These are phyloP conservation scores for Chondrosia reniformis DNA, from an alignment of 37 sponge, comb jelly and placozoan species.

Conservation along the genomic window DNA sequence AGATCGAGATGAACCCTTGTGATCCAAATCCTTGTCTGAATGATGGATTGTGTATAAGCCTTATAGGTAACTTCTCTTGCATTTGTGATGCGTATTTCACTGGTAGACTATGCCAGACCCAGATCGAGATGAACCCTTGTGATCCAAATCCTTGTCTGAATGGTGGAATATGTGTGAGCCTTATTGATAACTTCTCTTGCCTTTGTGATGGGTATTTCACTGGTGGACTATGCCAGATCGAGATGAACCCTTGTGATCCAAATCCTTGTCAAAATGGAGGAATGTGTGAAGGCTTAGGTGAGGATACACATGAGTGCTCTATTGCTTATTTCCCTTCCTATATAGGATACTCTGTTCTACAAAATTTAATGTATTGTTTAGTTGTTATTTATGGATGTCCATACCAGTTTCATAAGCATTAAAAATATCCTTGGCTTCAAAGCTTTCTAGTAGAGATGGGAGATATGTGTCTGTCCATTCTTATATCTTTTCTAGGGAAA, in stretches of 20 bases:
- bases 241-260: constrained; percentile 29
- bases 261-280: constrained; percentile 60
- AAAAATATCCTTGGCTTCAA: too few species aligned
- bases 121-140: neutral
- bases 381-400: too few species aligned
- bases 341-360: too few species aligned
- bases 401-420: too few species aligned
- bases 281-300: constrained; percentile 36
- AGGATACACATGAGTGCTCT: too few species aligned
- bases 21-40: neutral
- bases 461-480: too few species aligned
- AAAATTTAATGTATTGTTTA: too few species aligned
- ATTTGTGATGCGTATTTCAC: neutral
- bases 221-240: constrained; percentile 21
- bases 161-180: neutral
- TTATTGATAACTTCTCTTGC: neutral
- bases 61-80: neutral
- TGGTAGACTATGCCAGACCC: constrained; percentile 6
- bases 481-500: too few species aligned
- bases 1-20: constrained; percentile 22
- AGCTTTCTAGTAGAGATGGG: too few species aligned
- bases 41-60: constrained; percentile 3
- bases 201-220: neutral
- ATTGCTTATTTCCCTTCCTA: too few species aligned
- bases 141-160: constrained; percentile 24